Evolutionary conservation across 2,113 vertebrate genomes (phyloP).

Genomic region (Columba janthina): DNA sequence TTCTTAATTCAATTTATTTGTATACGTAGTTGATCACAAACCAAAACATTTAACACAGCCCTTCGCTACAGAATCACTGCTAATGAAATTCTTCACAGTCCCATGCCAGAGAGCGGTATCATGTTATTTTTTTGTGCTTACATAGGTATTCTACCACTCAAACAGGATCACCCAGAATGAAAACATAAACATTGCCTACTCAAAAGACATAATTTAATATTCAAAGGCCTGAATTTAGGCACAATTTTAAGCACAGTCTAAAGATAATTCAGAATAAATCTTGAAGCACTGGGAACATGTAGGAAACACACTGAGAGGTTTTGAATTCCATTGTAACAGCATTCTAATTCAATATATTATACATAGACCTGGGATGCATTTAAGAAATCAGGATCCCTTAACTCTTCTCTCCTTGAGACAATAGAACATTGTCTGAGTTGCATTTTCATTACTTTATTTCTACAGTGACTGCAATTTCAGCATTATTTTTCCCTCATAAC

Average conservation of each 20-base stretch:
- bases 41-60: conserved; percentile 40
- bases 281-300: neutral
- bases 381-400: neutral
- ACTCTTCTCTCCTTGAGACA: neutral
- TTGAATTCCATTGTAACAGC: neutral
- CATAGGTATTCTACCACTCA: neutral
- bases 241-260: neutral
- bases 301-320: neutral
- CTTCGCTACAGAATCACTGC: neutral
- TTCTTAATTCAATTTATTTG: conserved; percentile 54
- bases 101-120: neutral
- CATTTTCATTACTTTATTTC: neutral
- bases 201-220: neutral
- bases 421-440: neutral
- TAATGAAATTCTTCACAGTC: conserved; percentile 37
- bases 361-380: neutral
- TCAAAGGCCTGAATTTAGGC: neutral
- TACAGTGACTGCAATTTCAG: neutral
- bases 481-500: neutral
- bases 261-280: neutral
- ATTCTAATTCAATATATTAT: neutral
- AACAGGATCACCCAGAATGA: neutral
- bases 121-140: neutral
- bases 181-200: neutral
- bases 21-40: conserved; percentile 58